Conservation (phyloP, 2,888 invertebrate species). For the Tipula lateralis region DNA sequence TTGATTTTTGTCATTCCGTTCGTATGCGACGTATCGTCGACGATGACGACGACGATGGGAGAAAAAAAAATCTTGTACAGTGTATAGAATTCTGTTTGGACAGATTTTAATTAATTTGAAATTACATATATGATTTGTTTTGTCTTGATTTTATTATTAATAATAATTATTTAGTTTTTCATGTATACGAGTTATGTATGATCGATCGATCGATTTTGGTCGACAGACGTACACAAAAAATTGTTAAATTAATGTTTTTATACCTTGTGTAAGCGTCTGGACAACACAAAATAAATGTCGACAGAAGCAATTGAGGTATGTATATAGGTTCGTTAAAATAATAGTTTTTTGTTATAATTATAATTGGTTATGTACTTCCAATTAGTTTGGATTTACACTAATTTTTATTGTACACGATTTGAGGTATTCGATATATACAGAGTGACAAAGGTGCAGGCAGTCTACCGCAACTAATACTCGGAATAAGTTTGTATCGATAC, state of each 20-base stretch:
- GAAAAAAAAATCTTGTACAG: slow-evolving; percentile 20
- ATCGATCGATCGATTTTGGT: neutral
- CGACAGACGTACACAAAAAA: neutral
- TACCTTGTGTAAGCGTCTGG: neutral
- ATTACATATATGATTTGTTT: slow-evolving; percentile 15
- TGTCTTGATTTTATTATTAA: neutral
- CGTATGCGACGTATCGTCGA: neutral
- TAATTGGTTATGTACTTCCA: neutral
- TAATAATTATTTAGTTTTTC: neutral
- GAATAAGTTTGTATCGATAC: neutral
- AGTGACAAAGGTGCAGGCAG: neutral
- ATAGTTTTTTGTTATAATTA: neutral
- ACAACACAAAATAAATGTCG: neutral
- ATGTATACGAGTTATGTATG: neutral
- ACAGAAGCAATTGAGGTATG: neutral
- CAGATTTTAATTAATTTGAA: slow-evolving; percentile 29
- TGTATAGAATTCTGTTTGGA: slow-evolving; percentile 28
- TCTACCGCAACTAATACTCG: neutral
- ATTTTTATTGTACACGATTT: neutral
- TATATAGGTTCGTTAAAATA: neutral
- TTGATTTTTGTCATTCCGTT: slow-evolving; percentile 25
- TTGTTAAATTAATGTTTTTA: neutral
- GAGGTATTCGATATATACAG: too few relatives aligned
- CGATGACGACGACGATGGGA: neutral
- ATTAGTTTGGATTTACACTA: slow-evolving; percentile 9